Percentiles rank a stretch among this genome's conserved stretches.
phyloP scores from a whole-genome alignment of 2,113 vertebrate genomes.

The Megaceryle torquata region DNA sequence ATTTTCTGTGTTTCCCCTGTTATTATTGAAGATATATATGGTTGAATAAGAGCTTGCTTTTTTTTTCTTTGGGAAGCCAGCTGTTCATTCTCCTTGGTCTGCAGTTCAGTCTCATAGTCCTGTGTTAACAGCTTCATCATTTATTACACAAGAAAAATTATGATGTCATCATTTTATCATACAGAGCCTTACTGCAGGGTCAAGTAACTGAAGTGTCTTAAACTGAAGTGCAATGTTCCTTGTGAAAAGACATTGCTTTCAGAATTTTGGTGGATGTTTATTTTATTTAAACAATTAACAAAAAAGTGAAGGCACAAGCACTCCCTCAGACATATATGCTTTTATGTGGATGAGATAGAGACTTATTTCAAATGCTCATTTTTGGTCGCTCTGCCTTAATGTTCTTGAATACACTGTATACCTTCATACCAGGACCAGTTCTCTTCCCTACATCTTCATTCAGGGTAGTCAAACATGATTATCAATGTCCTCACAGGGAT shows the following conservation, averaged over 20 bases:
- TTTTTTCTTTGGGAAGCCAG: constrained; percentile 14
- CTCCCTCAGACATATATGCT: background rate
- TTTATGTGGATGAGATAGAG: background rate
- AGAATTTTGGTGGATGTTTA: background rate
- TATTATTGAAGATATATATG: constrained; percentile 65
- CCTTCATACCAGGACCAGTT: background rate
- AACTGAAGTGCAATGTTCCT: background rate
- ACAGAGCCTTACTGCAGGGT: constrained; percentile 9
- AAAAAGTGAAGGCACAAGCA: background rate
- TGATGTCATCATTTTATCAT: constrained; percentile 61
- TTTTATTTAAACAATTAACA: background rate
- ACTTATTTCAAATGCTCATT: background rate
- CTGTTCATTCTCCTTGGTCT: constrained; percentile 31
- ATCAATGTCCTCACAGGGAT: background rate
- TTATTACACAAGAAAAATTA: constrained; percentile 49
- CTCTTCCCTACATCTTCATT: background rate
- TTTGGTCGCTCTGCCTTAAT: background rate
- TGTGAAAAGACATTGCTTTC: background rate
- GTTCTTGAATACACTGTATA: background rate
- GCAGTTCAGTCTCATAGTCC: constrained; percentile 56
- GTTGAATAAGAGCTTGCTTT: constrained; percentile 43
- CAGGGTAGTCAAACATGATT: background rate
- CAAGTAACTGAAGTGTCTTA: constrained; percentile 2
- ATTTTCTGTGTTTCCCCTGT: constrained; percentile 64
- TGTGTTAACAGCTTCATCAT: constrained; percentile 60